Evolutionary conservation across 2,888 invertebrate species (phyloP).

Genomic region (Baronia brevicornis): DNA sequence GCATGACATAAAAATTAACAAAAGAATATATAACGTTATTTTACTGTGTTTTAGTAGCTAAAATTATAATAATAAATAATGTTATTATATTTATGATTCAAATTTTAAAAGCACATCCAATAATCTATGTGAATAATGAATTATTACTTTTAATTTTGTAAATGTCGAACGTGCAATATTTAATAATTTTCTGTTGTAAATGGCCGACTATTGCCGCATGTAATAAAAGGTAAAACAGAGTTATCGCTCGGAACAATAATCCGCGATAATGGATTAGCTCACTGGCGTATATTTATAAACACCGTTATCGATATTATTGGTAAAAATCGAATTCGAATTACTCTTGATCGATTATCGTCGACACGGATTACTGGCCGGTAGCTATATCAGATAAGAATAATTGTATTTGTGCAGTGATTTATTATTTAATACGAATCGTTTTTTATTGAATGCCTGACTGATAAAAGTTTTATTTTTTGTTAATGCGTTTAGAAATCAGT

Average conservation of each 20-base stretch:
- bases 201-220: slow-evolving; percentile 12
- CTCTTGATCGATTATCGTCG: slow-evolving; percentile 34
- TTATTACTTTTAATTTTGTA: no score
- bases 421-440: slow-evolving; percentile 6
- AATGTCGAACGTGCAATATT: no score
- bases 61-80: no score
- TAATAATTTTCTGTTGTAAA: slow-evolving; percentile 9
- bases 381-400: slow-evolving; percentile 13
- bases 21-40: no score
- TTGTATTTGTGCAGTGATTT: slow-evolving; percentile 14
- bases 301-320: slow-evolving; percentile 53
- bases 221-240: slow-evolving; percentile 42
- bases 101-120: no score
- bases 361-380: slow-evolving; percentile 11
- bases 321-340: slow-evolving; percentile 39
- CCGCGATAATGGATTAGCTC: slow-evolving; percentile 71
- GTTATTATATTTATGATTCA: no score
- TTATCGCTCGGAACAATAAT: slow-evolving; percentile 66
- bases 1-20: no score
- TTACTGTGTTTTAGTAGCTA: no score
- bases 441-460: slow-evolving; percentile 1
- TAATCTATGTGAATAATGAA: no score
- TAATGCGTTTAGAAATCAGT: no score
- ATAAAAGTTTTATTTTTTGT: slow-evolving; percentile 2
- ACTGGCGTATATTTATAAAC: slow-evolving; percentile 63